These are phyloP conservation scores for Helicolenus hilgendorfi DNA, from an alignment of 2,797 vertebrate species.

Conservation along the genomic window DNA sequence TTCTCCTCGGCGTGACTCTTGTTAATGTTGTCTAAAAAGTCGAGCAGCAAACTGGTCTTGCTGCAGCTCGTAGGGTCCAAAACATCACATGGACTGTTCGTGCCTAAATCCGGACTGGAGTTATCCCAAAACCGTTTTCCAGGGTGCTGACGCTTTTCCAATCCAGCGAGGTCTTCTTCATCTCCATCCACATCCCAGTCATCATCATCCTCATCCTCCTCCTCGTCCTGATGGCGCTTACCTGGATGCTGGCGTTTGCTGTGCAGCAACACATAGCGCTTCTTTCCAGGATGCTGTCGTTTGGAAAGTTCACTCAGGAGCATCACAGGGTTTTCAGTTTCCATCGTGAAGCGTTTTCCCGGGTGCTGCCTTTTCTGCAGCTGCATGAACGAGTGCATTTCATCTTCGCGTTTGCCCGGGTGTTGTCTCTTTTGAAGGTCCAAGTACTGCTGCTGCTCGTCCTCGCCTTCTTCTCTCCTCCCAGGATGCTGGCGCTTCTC, in stretches of 20 bases:
- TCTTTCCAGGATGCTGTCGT: constrained; percentile 93
- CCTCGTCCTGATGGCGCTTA: constrained; percentile 83
- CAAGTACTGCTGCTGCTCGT: constrained; percentile 73
- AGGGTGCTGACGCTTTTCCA: constrained; percentile 93
- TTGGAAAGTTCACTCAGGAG: constrained; percentile 89
- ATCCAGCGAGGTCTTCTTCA: constrained; percentile 67
- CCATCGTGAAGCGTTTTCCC: constrained; percentile 86
- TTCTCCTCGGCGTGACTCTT: constrained; percentile 90
- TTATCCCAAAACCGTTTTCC: constrained; percentile 91
- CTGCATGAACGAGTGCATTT: constrained; percentile 71
- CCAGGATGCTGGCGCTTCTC: constrained; percentile 92
- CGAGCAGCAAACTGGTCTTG: constrained; percentile 89
- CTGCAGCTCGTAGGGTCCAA: constrained; percentile 88
- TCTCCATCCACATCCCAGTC: constrained; percentile 75
- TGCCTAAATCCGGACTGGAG: constrained; percentile 81
- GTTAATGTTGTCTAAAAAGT: constrained; percentile 90
- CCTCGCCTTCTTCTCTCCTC: constrained; percentile 87
- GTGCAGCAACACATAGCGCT: constrained; percentile 85
- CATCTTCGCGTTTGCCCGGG: constrained; percentile 91
- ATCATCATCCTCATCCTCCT: constrained; percentile 71
- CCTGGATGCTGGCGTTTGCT: constrained; percentile 91
- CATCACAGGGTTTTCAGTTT: constrained; percentile 74
- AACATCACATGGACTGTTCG: constrained; percentile 87
- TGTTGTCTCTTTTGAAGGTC: constrained; percentile 89
- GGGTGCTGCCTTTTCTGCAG: constrained; percentile 93